Conservation (phyloP, 2,113 vertebrate genomes). For the Tursiops truncatus region DNA sequence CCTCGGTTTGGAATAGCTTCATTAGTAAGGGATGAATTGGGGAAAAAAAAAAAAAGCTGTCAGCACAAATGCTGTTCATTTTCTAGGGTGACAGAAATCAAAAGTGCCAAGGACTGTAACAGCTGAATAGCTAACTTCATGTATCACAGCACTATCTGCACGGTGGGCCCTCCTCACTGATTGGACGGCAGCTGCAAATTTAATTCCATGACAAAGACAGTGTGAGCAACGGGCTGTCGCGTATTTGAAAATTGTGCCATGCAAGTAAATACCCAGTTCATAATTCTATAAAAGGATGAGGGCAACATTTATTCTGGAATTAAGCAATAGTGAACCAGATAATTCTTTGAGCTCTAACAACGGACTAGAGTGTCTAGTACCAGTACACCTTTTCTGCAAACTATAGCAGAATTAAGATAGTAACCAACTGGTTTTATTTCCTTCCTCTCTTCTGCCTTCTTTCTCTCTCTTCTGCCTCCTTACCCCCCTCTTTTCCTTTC, state of each 20-base stretch:
- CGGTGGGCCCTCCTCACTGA: slow-evolving; percentile 70
- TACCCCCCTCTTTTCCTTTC: not conserved
- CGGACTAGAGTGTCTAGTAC: slow-evolving; percentile 47
- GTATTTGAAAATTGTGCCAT: slow-evolving; percentile 76
- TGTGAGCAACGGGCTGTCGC: slow-evolving; percentile 79
- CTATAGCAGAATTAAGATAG: not conserved
- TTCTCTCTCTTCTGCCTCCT: not conserved
- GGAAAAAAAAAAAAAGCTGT: slow-evolving; percentile 59
- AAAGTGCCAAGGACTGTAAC: slow-evolving; percentile 70
- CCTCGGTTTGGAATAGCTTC: slow-evolving; percentile 79
- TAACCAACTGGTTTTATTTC: not conserved
- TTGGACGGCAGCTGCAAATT: slow-evolving; percentile 71
- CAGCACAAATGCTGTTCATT: slow-evolving; percentile 75
- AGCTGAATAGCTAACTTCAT: slow-evolving; percentile 73
- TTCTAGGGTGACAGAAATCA: slow-evolving; percentile 75
- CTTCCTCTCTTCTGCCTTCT: not conserved
- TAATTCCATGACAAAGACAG: slow-evolving; percentile 81
- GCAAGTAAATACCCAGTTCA: slow-evolving; percentile 82
- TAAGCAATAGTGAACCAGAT: slow-evolving; percentile 78
- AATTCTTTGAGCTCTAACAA: slow-evolving; percentile 63
- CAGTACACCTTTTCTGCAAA: slow-evolving; percentile 54
- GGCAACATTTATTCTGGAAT: slow-evolving; percentile 81
- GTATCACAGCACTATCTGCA: slow-evolving; percentile 65
- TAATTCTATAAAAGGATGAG: slow-evolving; percentile 77
- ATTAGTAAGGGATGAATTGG: slow-evolving; percentile 74